Evolutionary conservation across 1,140 invertebrate genomes (phyloP), one percentile per base, ranked within the genome.

Genomic region (Asbolus verrucosus): DNA sequence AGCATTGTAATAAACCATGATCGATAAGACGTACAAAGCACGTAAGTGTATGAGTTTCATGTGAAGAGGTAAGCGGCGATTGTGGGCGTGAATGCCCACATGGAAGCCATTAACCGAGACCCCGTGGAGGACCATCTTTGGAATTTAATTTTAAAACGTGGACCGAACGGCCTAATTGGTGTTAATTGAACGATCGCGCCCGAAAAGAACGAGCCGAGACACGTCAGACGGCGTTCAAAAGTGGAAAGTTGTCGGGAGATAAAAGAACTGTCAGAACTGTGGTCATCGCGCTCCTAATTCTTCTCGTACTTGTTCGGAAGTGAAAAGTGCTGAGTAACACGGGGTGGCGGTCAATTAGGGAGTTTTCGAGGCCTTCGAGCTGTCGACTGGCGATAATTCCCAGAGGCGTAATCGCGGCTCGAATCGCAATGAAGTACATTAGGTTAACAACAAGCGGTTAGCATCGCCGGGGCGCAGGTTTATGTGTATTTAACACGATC

Each of bases 401-500:
- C 41, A 4, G 9, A 13, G 59, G 33, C 30, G 27, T 71, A 71
- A 71, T 71, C 69, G 66, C 69, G 31, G 18, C 65, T 71, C 43
- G 39, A 63, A 71, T 67, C 69, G 60, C 69, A 71, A 71, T 67
- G 66, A 71, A 71, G 39, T 38, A 71, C 62, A 66, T 71, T 71
- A 71, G 38, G 63, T 67, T 71, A 71, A 71, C 69, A 71, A 71
- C 69, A 54, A 71, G 69, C 65, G 66, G 63, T 71, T 71, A 71
- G 65, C 69, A 67, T 71, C 41, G 61, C 67, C 61, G 50, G 69
- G 69, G 69, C 60, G 33, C 60, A 59, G 39, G 63, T 71, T 71
- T 71, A 71, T 71, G 69, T 71, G 61, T 50, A 46, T 54, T 67
- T 60, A 60, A 67, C 69, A 71, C 69, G 69, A 71, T 71, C 69